These are phyloP conservation scores for Propithecus coquereli DNA, from an alignment of 2,113 vertebrate species.

Conservation along the genomic window DNA sequence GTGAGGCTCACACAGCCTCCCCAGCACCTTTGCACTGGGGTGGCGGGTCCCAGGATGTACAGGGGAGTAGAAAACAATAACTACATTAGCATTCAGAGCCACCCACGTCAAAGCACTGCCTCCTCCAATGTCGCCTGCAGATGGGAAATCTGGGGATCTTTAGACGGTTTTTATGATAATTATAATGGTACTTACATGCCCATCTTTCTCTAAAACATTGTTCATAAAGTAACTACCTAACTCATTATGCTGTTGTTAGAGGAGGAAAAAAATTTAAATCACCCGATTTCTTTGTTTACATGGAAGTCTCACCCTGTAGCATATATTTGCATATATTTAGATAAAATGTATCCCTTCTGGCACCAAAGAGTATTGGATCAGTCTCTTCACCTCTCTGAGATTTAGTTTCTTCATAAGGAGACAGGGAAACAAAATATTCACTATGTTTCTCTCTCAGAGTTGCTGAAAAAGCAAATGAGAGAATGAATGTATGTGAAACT, in stretches of 20 bases:
- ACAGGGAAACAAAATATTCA: background rate
- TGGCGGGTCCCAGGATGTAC: background rate
- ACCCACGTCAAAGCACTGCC: background rate
- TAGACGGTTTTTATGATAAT: slow-evolving; percentile 55
- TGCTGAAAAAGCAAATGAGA: background rate
- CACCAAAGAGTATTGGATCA: background rate
- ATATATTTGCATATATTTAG: slow-evolving; percentile 55
- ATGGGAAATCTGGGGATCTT: slow-evolving; percentile 35
- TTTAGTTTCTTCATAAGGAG: background rate
- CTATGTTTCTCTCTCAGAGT: background rate
- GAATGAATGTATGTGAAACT: background rate
- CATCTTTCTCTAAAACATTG: slow-evolving; percentile 22
- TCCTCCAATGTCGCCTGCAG: background rate
- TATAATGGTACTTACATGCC: slow-evolving; percentile 10
- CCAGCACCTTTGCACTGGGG: background rate
- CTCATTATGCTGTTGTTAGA: slow-evolving; percentile 34
- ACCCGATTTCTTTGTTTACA: slow-evolving; percentile 45
- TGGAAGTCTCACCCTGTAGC: background rate
- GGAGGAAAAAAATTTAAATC: slow-evolving; percentile 34
- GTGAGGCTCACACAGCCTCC: background rate
- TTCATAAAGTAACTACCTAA: slow-evolving; percentile 41
- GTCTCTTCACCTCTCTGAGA: background rate
- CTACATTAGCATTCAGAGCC: slow-evolving; percentile 54
- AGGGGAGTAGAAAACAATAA: background rate
- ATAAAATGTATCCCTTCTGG: background rate